Base-by-base conservation (phyloP, 2,888 invertebrate species). In the Meandrusa payeni region DNA sequence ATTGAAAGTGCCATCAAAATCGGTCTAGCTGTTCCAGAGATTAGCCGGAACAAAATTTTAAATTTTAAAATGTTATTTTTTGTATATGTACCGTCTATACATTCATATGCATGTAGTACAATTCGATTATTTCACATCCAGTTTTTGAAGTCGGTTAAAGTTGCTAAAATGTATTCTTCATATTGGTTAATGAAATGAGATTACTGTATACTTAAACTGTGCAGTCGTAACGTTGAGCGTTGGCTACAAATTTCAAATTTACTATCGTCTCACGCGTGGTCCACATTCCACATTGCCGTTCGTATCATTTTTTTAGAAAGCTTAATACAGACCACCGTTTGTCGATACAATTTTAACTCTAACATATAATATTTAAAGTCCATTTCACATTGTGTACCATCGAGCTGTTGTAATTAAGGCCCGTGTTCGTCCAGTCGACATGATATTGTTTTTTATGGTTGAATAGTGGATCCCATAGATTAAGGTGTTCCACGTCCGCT, bases 381-480 rank as follows among this genome's bases (percentile, higher is more conserved):
- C 12, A 34, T 40, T 60, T 59, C 71, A 11, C 10, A 23, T 5
- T 51, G 47, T 1, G 2, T 5, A 3, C 20, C 2, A 17, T 19
- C 40, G 44, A 49, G 46, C 55, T 57, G 52, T 61, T 69, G 75
- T 82, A 83, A 83, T 85, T 83, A 85, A 79, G 83, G 75, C 54
- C 65, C 70, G 61, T 76, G 77, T 76, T 67, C 57, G 67, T 61
- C 61, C 62, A 68, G 70, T 68, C 70, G 69, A 75, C 71, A 64
- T 75, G 76, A 82, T 83, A 82, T 82, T 82, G 81, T 83, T 83
- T 83, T 77, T 83, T 83, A 78, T 81, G 69, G 68, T 56, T 67
- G 73, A 76, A 76, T 77, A 80, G 79, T 72, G 74, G 72, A 74
- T 68, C 69, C 67, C 69, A 70, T 77, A 79, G 79, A 76, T 77